Conservation (phyloP, 2,113 vertebrate species). For the Apaloderma vittatum region DNA sequence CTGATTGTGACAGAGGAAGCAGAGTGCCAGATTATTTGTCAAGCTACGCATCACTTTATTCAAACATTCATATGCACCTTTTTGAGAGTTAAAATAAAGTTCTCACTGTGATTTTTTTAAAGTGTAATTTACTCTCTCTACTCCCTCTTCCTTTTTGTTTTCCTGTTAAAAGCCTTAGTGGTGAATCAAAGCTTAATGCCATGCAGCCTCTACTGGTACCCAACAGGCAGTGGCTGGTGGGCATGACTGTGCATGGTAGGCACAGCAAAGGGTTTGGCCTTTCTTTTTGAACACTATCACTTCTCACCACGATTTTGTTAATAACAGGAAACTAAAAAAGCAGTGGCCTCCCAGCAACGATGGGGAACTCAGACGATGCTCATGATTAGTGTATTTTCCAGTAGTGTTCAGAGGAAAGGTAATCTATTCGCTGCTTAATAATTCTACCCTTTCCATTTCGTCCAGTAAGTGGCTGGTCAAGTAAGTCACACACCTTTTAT, state of each 20-base stretch:
- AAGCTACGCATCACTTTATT: background rate
- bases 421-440: background rate
- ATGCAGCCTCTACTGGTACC: background rate
- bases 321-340: background rate
- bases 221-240: background rate
- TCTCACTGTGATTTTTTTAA: background rate
- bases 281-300: background rate
- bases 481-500: background rate
- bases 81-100: constrained; percentile 2
- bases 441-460: background rate
- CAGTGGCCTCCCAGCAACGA: background rate
- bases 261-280: background rate
- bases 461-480: background rate
- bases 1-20: background rate
- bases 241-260: background rate
- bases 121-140: background rate
- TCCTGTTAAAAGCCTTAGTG: background rate
- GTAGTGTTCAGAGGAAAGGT: background rate
- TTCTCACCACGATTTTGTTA: background rate
- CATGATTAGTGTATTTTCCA: background rate
- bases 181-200: background rate
- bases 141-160: background rate
- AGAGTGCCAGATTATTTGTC: background rate
- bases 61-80: background rate
- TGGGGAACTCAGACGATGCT: background rate